phyloP scores from a whole-genome alignment of 2,797 vertebrate genomes.

The Gambusia yucatana region DNA sequence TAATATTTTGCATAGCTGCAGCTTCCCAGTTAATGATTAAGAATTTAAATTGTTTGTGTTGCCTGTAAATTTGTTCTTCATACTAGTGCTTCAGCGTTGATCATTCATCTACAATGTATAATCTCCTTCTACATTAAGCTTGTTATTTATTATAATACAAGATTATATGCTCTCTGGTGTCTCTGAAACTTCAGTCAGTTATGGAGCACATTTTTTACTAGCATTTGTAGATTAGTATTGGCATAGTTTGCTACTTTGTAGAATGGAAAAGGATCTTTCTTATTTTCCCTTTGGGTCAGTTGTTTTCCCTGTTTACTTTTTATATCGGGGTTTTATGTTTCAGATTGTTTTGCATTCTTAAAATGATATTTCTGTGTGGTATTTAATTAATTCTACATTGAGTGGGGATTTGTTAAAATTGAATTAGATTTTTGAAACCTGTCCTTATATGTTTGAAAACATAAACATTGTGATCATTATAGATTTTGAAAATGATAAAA shows the following conservation, averaged over 20 bases:
- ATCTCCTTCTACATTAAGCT: conserved; percentile 4
- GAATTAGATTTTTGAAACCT: background rate
- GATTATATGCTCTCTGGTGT: conserved; percentile 4
- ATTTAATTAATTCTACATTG: background rate
- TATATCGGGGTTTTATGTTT: background rate
- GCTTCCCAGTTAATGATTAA: background rate
- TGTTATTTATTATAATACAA: background rate
- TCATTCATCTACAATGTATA: conserved; percentile 1
- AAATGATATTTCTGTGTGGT: background rate
- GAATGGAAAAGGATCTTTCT: background rate
- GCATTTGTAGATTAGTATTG: background rate
- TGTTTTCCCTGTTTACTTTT: background rate
- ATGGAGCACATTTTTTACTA: background rate
- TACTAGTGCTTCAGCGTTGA: background rate
- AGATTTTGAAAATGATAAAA: background rate
- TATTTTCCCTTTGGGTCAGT: background rate
- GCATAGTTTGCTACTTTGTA: background rate
- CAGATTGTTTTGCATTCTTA: background rate
- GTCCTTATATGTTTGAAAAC: background rate
- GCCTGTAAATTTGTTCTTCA: background rate
- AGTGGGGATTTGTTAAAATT: background rate
- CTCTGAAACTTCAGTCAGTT: background rate
- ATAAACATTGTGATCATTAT: background rate
- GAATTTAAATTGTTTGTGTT: background rate
- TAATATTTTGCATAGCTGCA: background rate